These are phyloP conservation scores for Globodera ellingtonae DNA, from an alignment of 1,140 invertebrate genomes.

Conservation along the genomic window DNA sequence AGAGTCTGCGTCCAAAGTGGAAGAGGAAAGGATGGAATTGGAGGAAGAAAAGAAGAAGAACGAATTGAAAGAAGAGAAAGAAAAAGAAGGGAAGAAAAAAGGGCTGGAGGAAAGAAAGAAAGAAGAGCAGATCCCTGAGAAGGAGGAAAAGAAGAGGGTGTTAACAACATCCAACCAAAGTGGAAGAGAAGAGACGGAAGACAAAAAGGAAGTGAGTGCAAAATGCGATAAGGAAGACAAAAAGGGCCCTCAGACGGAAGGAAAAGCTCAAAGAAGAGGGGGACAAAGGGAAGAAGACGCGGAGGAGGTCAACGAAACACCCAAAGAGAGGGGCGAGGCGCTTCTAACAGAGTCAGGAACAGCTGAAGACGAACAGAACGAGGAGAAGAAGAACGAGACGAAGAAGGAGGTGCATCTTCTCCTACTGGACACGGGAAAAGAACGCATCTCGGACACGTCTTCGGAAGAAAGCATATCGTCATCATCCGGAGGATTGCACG, in stretches of 20 bases:
- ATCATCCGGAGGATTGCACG: constrained; percentile 1
- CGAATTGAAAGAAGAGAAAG: background rate
- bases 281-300: constrained; percentile 8
- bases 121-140: background rate
- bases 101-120: background rate
- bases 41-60: background rate
- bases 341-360: background rate
- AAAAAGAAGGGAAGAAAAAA: background rate
- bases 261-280: background rate
- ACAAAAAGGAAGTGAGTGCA: background rate
- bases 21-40: background rate
- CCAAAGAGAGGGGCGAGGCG: background rate
- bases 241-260: background rate
- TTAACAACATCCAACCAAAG: constrained; percentile 6
- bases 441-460: background rate
- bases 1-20: background rate
- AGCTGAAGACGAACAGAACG: constrained; percentile 13
- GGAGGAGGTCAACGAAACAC: background rate
- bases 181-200: constrained; percentile 7
- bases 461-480: background rate
- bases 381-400: constrained; percentile 5
- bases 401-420: background rate
- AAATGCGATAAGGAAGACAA: constrained; percentile 11
- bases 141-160: background rate
- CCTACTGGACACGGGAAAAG: background rate